Base-by-base conservation (phyloP, 2,888 invertebrate species). In the Plagodis pulveraria region DNA sequence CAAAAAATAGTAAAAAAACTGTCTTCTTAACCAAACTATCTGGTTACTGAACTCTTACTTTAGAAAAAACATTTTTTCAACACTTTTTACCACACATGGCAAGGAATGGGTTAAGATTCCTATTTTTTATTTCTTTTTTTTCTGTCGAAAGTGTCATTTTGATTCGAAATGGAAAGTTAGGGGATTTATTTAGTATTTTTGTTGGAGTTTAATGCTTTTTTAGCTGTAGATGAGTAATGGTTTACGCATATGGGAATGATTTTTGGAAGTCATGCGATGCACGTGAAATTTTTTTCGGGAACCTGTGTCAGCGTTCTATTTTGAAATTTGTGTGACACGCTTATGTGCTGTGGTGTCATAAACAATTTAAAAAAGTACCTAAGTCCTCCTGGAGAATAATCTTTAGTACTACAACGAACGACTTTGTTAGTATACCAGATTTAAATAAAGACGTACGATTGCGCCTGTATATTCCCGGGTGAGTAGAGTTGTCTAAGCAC, bases 101-200 rank as follows among this genome's bases (percentile, higher is more conserved):
- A 80, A 83, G 80, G 89, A 91, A 89, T 89, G 91, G 91, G 91
- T 91, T 91, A 87, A 85, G 69, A 78, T 70, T 80, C 74, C 70
- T 65, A 59, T 40, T 67, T 67, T 56, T 51, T 46, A 12, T 5
- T 22, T 10, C 1, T 69, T 71, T 68, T 61, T 72, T 70, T 63
- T 71, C 71, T 67, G 63, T 62, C 41, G 44, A 79, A 89, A 85
- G 81, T 85, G 88, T 84, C 89, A 89, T 91, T 89, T 83, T 82
- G 74, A 89, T 89, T 89, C 75, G 86, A 86, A 88, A 89, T 88
- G 89, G 84, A 83, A 84, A 88, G 86, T 91, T 86, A 83, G 84
- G 78, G 81, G 85, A 22, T 86, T 86, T 86, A 88, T 87, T 83
- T 86, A 87, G 85, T 87, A 83, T 85, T 84, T 79, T 77, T 71